Evolutionary conservation across 2,888 invertebrate species (phyloP).

Genomic region (Alloplasta piceator): DNA sequence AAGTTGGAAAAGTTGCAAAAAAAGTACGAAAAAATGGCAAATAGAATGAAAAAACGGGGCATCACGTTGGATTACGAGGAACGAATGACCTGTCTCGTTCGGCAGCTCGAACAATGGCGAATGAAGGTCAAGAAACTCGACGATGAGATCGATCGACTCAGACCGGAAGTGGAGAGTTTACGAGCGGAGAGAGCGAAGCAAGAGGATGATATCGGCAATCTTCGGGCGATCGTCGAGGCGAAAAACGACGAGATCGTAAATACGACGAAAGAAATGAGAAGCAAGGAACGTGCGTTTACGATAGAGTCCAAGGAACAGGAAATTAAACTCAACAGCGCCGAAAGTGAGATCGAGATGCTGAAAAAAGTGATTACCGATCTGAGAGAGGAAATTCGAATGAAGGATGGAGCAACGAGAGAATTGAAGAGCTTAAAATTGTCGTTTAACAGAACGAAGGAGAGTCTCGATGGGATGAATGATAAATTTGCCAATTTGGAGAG

Average conservation of each 20-base stretch:
- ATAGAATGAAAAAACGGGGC: conserved; percentile 53
- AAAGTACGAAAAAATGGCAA: conserved; percentile 43
- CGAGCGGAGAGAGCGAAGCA: conserved; percentile 58
- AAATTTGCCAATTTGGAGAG: conserved; percentile 44
- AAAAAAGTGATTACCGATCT: conserved; percentile 48
- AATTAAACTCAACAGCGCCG: conserved; percentile 48
- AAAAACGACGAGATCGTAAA: conserved; percentile 63
- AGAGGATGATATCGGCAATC: conserved; percentile 58
- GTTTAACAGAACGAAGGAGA: conserved; percentile 49
- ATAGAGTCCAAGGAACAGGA: no score
- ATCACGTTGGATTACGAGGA: conserved; percentile 42
- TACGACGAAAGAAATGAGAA: conserved; percentile 57
- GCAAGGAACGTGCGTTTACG: conserved; percentile 45
- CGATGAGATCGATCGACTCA: conserved; percentile 53
- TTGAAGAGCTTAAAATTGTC: conserved; percentile 44
- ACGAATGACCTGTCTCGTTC: conserved; percentile 47
- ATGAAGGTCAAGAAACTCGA: conserved; percentile 58
- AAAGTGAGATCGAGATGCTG: conserved; percentile 50
- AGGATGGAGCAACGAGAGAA: conserved; percentile 31
- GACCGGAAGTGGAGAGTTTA: conserved; percentile 48
- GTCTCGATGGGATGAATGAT: conserved; percentile 51
- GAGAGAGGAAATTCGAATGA: conserved; percentile 11
- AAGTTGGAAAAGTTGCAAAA: conserved; percentile 45
- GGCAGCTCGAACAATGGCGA: conserved; percentile 52
- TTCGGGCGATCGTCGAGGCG: conserved; percentile 54